A percentile compares a stretch with the other conserved stretches of the same genome.
phyloP scores from a whole-genome alignment of 2,113 vertebrate species.

The Pangasianodon hypophthalmus region DNA sequence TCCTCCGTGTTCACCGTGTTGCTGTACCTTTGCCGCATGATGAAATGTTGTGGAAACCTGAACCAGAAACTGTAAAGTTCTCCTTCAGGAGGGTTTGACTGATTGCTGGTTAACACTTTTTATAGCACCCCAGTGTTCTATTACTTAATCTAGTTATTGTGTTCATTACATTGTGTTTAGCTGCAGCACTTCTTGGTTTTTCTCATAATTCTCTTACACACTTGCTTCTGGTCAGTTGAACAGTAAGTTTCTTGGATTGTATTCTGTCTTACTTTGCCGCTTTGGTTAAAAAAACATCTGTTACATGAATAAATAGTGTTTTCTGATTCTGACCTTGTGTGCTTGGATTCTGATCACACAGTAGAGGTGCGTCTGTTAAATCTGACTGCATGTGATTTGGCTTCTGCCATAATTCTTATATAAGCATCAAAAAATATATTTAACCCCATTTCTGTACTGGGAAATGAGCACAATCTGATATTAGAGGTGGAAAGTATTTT shows the following conservation, averaged over 20 bases:
- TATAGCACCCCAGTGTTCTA: neutral
- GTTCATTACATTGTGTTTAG: constrained; percentile 6
- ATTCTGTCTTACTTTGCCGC: neutral
- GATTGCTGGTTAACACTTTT: constrained; percentile 31
- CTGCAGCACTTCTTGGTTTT: neutral
- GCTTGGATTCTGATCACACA: neutral
- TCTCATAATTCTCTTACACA: neutral
- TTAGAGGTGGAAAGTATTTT: neutral
- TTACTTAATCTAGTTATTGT: neutral
- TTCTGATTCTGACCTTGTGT: neutral
- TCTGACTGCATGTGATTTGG: neutral
- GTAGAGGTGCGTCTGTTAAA: too few relatives aligned
- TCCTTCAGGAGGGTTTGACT: constrained; percentile 22
- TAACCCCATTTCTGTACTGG: neutral
- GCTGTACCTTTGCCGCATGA: constrained; percentile 22
- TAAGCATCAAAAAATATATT: neutral
- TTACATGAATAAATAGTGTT: neutral
- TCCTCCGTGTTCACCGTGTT: constrained; percentile 7
- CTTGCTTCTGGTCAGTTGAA: constrained; percentile 6
- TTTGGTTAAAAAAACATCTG: neutral
- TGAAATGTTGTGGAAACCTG: constrained; percentile 37
- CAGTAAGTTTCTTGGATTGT: neutral
- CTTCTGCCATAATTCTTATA: neutral
- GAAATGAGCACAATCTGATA: neutral
- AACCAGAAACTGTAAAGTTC: constrained; percentile 21